phyloP scores from a whole-genome alignment of 2,797 vertebrate genomes.

The Rhynchonycteris naso region DNA sequence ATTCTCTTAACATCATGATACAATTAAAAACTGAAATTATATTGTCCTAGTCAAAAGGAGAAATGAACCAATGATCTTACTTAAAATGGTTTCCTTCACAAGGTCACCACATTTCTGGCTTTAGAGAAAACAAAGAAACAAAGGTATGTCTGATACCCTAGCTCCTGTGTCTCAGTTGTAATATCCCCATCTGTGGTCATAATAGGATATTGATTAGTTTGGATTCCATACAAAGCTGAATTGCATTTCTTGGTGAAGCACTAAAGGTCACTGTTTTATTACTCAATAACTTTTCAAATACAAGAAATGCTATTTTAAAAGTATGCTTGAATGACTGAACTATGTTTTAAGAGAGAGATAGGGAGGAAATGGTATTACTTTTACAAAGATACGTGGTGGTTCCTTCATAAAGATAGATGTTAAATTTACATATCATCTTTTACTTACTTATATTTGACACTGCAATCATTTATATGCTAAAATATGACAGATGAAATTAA shows the following conservation, averaged over 20 bases:
- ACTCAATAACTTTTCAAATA: constrained; percentile 85
- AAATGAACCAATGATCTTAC: not conserved
- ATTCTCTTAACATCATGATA: not conserved
- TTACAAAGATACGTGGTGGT: not conserved
- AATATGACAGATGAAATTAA: constrained; percentile 37
- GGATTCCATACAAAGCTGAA: constrained; percentile 90
- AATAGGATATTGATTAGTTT: constrained; percentile 99
- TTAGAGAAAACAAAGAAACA: constrained; percentile 61
- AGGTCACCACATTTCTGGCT: constrained; percentile 66
- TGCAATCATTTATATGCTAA: not conserved
- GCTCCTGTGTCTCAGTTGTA: constrained; percentile 87
- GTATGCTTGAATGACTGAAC: constrained; percentile 47
- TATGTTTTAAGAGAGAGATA: constrained; percentile 24
- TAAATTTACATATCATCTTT: not conserved
- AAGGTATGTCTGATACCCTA: not conserved
- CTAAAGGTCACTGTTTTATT: constrained; percentile 94
- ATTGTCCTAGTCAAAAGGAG: not conserved
- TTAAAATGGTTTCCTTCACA: constrained; percentile 37
- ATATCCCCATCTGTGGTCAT: constrained; percentile 91
- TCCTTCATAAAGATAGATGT: not conserved
- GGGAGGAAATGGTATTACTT: not conserved
- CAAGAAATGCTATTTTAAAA: constrained; percentile 83
- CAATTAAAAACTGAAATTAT: constrained; percentile 29
- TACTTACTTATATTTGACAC: not conserved
- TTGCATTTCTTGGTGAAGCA: constrained; percentile 91